Conservation (phyloP, 2,888 invertebrate genomes). For the Drosophila pegasa region DNA sequence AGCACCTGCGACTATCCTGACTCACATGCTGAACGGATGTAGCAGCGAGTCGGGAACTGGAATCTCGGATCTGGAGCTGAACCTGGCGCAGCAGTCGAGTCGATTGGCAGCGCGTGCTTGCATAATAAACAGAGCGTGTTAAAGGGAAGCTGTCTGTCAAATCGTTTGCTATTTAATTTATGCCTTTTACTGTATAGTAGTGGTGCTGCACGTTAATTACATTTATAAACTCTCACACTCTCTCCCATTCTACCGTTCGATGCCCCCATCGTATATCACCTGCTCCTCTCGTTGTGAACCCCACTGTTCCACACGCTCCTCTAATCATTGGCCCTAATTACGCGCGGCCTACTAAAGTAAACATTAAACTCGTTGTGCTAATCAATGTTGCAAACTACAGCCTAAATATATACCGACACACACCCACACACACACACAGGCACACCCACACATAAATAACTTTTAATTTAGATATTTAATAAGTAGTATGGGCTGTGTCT, state of each 20-base stretch:
- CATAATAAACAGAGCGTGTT: constrained; percentile 70
- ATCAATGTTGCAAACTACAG: constrained; percentile 70
- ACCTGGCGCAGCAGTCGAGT: constrained; percentile 13
- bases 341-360: constrained; percentile 75
- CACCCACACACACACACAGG: background rate
- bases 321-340: constrained; percentile 70
- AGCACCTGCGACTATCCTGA: constrained; percentile 43
- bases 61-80: background rate
- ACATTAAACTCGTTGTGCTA: constrained; percentile 72
- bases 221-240: constrained; percentile 22
- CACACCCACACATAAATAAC: constrained; percentile 22
- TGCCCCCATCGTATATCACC: constrained; percentile 32
- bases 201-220: constrained; percentile 73
- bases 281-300: background rate
- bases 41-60: constrained; percentile 2
- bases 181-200: constrained; percentile 61
- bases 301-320: constrained; percentile 30
- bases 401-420: constrained; percentile 6
- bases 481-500: constrained; percentile 3
- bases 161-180: constrained; percentile 69
- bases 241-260: background rate
- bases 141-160: constrained; percentile 44
- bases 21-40: constrained; percentile 5
- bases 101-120: constrained; percentile 66
- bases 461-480: constrained; percentile 34